Evolutionary conservation across 2,888 invertebrate species (phyloP).

Genomic region (Thalpophila matura): DNA sequence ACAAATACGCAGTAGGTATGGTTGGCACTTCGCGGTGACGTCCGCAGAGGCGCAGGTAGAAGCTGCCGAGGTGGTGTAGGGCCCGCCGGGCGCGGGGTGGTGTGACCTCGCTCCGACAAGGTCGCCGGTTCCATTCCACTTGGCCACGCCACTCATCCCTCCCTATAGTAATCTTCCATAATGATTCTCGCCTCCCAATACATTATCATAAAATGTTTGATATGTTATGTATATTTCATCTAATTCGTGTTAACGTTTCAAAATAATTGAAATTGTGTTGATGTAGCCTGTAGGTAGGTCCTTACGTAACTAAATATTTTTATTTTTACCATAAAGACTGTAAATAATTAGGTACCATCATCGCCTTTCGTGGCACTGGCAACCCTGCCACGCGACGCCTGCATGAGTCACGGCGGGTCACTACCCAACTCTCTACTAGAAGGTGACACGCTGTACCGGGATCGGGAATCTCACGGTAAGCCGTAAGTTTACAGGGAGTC

Average conservation of each 20-base stretch:
- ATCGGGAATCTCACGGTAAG: too few relatives aligned
- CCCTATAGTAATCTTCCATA: slow-evolving; percentile 81
- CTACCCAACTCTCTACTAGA: too few relatives aligned
- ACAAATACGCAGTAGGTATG: too few relatives aligned
- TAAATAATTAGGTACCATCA: too few relatives aligned
- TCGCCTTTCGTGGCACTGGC: too few relatives aligned
- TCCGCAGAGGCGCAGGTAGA: slow-evolving; percentile 81
- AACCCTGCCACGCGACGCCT: too few relatives aligned
- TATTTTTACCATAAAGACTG: too few relatives aligned
- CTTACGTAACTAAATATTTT: too few relatives aligned
- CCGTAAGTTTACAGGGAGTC: too few relatives aligned
- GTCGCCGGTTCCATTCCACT: slow-evolving; percentile 85
- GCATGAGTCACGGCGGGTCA: too few relatives aligned
- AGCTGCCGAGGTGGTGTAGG: slow-evolving; percentile 68
- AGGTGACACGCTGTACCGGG: too few relatives aligned
- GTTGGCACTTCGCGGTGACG: slow-evolving; percentile 74
- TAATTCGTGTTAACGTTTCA: slow-evolving; percentile 1
- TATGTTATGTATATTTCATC: slow-evolving; percentile 27
- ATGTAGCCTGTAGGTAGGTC: background rate
- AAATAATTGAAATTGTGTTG: slow-evolving; percentile 1
- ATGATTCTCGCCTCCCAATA: slow-evolving; percentile 69
- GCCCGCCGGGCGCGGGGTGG: slow-evolving; percentile 69
- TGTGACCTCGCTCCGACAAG: slow-evolving; percentile 87
- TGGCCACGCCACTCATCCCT: slow-evolving; percentile 77
- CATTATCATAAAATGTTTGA: slow-evolving; percentile 48